A percentile compares a stretch with the other conserved stretches of the same genome.
Evolutionary conservation across 2,888 invertebrate genomes (phyloP).

Genomic region (Drosophila anomalata): DNA sequence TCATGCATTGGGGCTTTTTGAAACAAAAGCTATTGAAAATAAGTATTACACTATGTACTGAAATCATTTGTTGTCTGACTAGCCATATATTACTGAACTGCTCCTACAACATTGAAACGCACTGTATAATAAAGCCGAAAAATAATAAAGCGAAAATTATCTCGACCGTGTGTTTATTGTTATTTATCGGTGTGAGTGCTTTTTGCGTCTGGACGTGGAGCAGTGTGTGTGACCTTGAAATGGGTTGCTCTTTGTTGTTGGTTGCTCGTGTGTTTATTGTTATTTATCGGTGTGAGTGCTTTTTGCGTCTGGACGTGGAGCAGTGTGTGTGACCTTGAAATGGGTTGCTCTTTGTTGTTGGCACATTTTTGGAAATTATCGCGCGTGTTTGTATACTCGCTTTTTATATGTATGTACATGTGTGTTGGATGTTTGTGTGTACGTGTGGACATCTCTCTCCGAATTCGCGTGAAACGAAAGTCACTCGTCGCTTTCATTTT

Average conservation of each 20-base stretch:
- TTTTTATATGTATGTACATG: constrained; percentile 1
- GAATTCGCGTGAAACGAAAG: constrained; percentile 19
- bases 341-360: constrained; percentile 78
- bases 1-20: neutral
- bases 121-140: constrained; percentile 29
- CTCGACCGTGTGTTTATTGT: constrained; percentile 51
- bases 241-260: constrained; percentile 77
- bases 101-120: constrained; percentile 13
- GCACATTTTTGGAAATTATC: constrained; percentile 78
- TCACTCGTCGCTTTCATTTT: constrained; percentile 31
- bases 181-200: constrained; percentile 19
- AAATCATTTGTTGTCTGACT: too few relatives aligned
- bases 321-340: constrained; percentile 74
- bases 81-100: neutral
- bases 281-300: constrained; percentile 19
- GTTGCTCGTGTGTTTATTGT: constrained; percentile 53
- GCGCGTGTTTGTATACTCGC: constrained; percentile 53
- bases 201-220: constrained; percentile 27
- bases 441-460: neutral
- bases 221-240: constrained; percentile 74
- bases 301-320: constrained; percentile 27
- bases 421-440: constrained; percentile 3
- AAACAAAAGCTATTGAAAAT: neutral
- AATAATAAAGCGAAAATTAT: constrained; percentile 55
- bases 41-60: neutral